phyloP scores from a whole-genome alignment of 2,797 vertebrate genomes.

The Morus bassanus region DNA sequence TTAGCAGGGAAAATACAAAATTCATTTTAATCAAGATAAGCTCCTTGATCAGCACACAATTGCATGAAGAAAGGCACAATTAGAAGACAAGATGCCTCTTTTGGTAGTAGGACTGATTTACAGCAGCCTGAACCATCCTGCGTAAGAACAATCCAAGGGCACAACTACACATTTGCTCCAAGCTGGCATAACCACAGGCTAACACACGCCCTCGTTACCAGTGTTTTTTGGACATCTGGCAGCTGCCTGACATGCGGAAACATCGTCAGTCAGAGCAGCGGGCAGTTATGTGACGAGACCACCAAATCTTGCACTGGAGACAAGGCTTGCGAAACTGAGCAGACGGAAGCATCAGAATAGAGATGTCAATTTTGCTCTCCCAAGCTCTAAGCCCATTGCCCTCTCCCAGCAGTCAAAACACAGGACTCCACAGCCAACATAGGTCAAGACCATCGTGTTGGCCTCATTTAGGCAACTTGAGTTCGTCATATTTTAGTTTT shows the following conservation, averaged over 20 bases:
- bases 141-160: background rate
- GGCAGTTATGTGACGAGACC: background rate
- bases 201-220: background rate
- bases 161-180: background rate
- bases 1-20: background rate
- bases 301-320: background rate
- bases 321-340: background rate
- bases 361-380: background rate
- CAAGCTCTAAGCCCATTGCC: background rate
- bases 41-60: background rate
- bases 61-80: background rate
- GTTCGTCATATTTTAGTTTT: background rate
- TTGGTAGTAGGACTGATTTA: background rate
- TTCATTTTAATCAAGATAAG: background rate
- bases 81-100: background rate
- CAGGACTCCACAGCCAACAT: background rate
- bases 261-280: background rate
- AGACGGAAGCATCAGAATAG: background rate
- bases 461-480: background rate
- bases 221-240: background rate
- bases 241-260: background rate
- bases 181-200: background rate
- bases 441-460: accelerated
- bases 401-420: background rate
- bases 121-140: background rate